Percentiles rank a stretch among this genome's conserved stretches.
Conservation (phyloP, 2,113 vertebrate species). For the Corapipo altera region DNA sequence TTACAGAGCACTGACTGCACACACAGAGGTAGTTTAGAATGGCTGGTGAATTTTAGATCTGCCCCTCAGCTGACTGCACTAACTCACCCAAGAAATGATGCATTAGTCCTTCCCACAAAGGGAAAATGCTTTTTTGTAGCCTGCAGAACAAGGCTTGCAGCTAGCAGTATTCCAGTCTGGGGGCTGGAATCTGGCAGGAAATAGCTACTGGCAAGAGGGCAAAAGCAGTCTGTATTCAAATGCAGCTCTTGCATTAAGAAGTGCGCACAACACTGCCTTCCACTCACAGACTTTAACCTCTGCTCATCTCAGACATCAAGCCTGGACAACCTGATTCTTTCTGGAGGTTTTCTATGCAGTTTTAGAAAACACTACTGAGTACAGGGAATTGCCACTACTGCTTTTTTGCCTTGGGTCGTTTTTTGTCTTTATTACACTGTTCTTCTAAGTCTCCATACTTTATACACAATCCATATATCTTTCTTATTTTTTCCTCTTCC, state of each 20-base stretch:
- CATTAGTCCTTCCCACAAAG: background rate
- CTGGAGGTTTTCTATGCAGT: background rate
- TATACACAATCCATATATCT: background rate
- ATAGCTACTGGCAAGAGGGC: background rate
- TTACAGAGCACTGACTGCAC: background rate
- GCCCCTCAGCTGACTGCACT: background rate
- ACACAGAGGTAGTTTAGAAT: background rate
- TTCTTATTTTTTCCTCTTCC: background rate
- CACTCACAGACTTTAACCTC: background rate
- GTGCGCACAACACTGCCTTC: background rate
- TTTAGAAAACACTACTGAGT: background rate
- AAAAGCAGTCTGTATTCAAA: background rate
- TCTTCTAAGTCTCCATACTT: background rate
- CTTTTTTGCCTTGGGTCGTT: background rate
- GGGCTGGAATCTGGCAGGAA: background rate
- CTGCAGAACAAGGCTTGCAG: background rate
- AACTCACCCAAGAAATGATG: background rate
- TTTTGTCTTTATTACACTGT: background rate
- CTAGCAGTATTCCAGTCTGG: background rate
- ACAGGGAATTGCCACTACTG: background rate
- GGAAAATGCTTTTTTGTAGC: rapidly evolving
- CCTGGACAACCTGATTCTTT: background rate
- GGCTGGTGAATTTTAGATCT: background rate
- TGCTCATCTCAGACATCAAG: background rate
- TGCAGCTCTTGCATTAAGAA: background rate